Evolutionary conservation across 2,888 invertebrate species (phyloP).

Genomic region (Timema cristinae): DNA sequence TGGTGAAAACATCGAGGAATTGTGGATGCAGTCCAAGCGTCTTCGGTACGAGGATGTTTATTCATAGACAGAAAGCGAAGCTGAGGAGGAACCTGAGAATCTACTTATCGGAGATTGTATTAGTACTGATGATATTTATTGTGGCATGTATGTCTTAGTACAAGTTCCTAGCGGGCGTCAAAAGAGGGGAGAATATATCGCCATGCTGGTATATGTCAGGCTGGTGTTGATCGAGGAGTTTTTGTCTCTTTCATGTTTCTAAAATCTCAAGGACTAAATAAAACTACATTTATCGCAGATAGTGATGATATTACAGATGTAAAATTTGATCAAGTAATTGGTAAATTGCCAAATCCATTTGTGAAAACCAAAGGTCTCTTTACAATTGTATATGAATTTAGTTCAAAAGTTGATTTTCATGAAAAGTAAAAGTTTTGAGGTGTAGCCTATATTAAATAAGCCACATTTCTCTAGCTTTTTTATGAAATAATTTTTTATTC

Average conservation of each 20-base stretch:
- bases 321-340: slow-evolving; percentile 1
- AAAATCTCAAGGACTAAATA: not conserved
- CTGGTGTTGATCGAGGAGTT: not conserved
- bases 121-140: not conserved
- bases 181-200: not conserved
- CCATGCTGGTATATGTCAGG: not conserved
- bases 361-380: slow-evolving; percentile 6
- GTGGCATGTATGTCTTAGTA: not conserved
- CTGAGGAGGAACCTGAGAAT: too few relatives aligned
- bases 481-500: too few relatives aligned
- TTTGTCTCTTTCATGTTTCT: not conserved
- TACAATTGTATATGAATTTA: not conserved
- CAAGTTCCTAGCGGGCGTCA: slow-evolving; percentile 1
- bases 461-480: too few relatives aligned
- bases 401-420: not conserved
- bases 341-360: not conserved
- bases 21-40: not conserved
- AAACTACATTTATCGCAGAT: slow-evolving; percentile 5
- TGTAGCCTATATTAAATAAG: too few relatives aligned
- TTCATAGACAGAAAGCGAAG: slow-evolving; percentile 1
- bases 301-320: not conserved
- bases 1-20: too few relatives aligned
- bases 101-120: not conserved
- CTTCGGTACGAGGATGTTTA: slow-evolving; percentile 5
- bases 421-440: not conserved